phyloP scores from a whole-genome alignment of 2,888 invertebrate genomes.

The Phaedon cochleariae region DNA sequence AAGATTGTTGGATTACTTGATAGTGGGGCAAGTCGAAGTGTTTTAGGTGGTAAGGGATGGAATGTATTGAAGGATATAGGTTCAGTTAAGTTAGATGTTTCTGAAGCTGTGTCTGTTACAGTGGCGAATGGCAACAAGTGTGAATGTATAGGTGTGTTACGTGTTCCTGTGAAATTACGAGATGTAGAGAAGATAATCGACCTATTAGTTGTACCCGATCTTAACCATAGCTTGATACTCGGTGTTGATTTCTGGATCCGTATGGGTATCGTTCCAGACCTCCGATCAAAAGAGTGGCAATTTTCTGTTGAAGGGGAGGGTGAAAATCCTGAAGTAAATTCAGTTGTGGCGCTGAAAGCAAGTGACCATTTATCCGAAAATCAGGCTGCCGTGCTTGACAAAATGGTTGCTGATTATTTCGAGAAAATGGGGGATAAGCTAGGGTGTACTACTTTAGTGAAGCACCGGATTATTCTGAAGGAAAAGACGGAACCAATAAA shows the following conservation, averaged over 20 bases:
- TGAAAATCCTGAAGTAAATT: neutral
- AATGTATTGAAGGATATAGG: slow-evolving; percentile 7
- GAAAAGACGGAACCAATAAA: too few relatives aligned
- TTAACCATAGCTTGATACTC: slow-evolving; percentile 22
- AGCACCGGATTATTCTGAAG: too few relatives aligned
- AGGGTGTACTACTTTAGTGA: too few relatives aligned
- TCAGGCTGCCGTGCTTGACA: too few relatives aligned
- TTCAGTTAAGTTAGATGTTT: neutral
- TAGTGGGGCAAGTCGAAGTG: slow-evolving; percentile 16
- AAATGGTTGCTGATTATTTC: too few relatives aligned
- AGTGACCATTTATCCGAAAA: too few relatives aligned
- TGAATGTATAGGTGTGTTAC: neutral
- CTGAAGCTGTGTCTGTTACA: neutral
- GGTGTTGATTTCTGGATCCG: slow-evolving; percentile 25
- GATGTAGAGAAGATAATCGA: neutral
- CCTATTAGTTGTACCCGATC: slow-evolving; percentile 14
- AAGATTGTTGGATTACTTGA: slow-evolving; percentile 18
- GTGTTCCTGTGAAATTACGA: neutral
- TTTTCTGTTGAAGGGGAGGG: neutral
- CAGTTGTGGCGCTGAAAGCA: neutral
- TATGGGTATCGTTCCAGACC: slow-evolving; percentile 28
- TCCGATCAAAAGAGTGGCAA: slow-evolving; percentile 12
- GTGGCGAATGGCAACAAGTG: slow-evolving; percentile 18
- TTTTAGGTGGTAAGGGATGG: slow-evolving; percentile 11
- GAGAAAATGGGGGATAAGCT: too few relatives aligned